Conservation (phyloP, 2,113 vertebrate species). For the Phrynocephalus versicolor region DNA sequence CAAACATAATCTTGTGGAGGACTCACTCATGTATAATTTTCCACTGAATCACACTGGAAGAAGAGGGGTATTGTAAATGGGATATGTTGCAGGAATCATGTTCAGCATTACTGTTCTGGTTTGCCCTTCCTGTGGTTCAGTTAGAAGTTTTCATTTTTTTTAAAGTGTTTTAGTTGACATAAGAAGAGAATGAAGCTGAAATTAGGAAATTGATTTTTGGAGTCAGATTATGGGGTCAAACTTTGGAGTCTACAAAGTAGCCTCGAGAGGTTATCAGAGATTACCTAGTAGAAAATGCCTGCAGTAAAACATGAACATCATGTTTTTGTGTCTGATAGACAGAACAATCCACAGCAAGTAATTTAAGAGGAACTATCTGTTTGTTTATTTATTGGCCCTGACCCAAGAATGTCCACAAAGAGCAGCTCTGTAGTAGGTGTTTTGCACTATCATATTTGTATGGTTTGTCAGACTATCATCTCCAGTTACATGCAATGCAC, state of each 20-base stretch:
- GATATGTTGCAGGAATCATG: no score
- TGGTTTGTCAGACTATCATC: not conserved
- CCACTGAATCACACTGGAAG: not conserved
- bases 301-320: constrained; percentile 6
- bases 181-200: not conserved
- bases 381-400: not conserved
- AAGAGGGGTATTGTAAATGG: not conserved
- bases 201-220: not conserved
- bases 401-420: not conserved
- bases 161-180: no score
- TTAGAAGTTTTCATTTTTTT: not conserved
- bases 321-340: constrained; percentile 5
- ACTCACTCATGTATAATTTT: not conserved
- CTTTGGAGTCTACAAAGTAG: constrained; percentile 17
- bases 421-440: not conserved
- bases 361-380: not conserved
- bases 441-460: not conserved
- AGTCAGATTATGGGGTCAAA: not conserved
- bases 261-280: not conserved
- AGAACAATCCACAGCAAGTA: not conserved
- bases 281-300: constrained; percentile 12
- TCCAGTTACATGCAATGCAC: not conserved
- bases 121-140: not conserved
- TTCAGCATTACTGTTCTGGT: not conserved
- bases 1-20: not conserved